Base-by-base conservation (phyloP, 1,140 invertebrate species). In the Hirudo medicinalis region DNA sequence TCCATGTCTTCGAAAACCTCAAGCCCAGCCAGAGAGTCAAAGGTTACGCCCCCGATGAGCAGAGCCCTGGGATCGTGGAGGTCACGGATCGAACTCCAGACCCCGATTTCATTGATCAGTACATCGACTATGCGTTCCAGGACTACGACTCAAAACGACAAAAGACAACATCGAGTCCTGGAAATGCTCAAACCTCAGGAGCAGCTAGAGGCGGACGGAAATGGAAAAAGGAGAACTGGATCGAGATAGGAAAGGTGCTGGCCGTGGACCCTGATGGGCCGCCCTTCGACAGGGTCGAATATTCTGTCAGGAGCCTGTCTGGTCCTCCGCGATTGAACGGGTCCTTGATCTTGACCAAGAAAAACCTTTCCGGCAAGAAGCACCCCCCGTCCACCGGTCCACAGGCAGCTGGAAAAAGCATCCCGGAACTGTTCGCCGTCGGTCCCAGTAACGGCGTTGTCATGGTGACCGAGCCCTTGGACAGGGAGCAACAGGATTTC, bases 1-100 rank as follows among this genome's bases (percentile, higher is more conserved):
- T 75, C 71, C 77, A 76, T 36, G 78, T 80, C 54, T 69, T 72
- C 73, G 79, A 80, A 20, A 72, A 63, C 29, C 57, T 63, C 13
- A 63, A 63, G 22, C 22, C 22, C 57, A 63, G 22, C 20, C 22
- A 63, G 22, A 63, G 22, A 6, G 29, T 13, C 8, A 22, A 63
- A 22, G 57, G 29, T 63, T 6, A 63, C 57, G 29, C 22, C 57
- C 22, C 22, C 11, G 22, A 25, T n/a, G 29, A 63, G 3, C 29
- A 63, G 3, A 63, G 22, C 19, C 11, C 57, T 1, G 57, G 22
- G 22, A 15, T 11, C 19, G 17, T 6, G 8, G 29, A 63, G 22
- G 57, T 25, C 57, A 63, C 22, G 22, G 29, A 22, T 63, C 22
- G 29, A 13, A 63, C 22, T 20, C 22, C 22, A 8, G 19, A 32